A percentile compares a stretch with the other conserved stretches of the same genome.
These are phyloP conservation scores for Scaptomyza hsui DNA, from an alignment of 1,140 invertebrate species.

Conservation along the genomic window DNA sequence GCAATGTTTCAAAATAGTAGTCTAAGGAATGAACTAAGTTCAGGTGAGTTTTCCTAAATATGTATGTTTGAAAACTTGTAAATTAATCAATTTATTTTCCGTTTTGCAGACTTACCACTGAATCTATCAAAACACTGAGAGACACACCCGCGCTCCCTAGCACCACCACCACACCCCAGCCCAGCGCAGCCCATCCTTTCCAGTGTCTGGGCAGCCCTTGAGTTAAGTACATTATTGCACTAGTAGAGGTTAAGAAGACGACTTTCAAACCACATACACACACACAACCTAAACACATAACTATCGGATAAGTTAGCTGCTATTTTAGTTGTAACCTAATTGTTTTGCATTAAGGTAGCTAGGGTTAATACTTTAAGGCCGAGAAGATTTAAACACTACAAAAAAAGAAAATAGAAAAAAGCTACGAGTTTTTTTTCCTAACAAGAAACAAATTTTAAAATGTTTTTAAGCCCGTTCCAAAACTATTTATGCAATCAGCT, in stretches of 20 bases:
- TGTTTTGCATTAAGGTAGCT: conserved; percentile 69
- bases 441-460: conserved; percentile 33
- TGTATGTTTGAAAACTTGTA: no score
- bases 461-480: conserved; percentile 49
- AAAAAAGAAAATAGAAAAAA: no score
- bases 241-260: conserved; percentile 73
- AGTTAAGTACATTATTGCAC: conserved; percentile 75
- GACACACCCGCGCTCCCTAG: conserved; percentile 31
- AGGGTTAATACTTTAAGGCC: conserved; percentile 60
- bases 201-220: conserved; percentile 67
- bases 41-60: conserved; percentile 50
- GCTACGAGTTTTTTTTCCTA: conserved; percentile 33
- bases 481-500: conserved; percentile 58
- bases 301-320: conserved; percentile 61
- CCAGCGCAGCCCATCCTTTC: conserved; percentile 51
- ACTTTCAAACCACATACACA: conserved; percentile 58
- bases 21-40: conserved; percentile 83
- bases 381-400: conserved; percentile 30
- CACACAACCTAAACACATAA: conserved; percentile 55
- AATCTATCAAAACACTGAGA: conserved; percentile 84
- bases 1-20: conserved; percentile 79
- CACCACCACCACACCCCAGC: neutral
- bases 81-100: conserved; percentile 2
- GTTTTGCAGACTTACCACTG: conserved; percentile 78
- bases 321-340: conserved; percentile 72